phyloP scores from a whole-genome alignment of 2,888 invertebrate species.

The Linnaemya tessellans region DNA sequence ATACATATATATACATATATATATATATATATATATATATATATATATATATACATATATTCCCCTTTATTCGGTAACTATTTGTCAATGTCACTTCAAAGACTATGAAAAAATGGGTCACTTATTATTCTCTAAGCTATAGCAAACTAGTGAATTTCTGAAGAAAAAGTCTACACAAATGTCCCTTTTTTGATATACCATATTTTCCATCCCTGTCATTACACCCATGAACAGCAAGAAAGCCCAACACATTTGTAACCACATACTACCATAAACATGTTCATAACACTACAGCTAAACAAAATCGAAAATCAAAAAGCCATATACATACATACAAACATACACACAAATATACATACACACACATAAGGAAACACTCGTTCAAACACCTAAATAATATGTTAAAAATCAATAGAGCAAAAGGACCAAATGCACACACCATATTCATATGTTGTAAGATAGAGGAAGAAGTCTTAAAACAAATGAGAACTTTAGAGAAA shows the following conservation, averaged over 20 bases:
- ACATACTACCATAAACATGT: neutral
- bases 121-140: no score
- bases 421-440: constrained; percentile 75
- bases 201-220: constrained; percentile 3
- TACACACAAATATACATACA: constrained; percentile 1
- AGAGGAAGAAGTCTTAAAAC: neutral
- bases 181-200: neutral
- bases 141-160: no score
- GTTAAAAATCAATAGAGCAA: constrained; percentile 82
- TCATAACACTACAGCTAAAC: neutral
- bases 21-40: no score
- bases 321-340: neutral
- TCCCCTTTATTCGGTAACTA: no score
- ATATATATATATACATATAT: no score
- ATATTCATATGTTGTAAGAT: neutral
- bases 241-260: constrained; percentile 21
- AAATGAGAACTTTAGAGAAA: constrained; percentile 25
- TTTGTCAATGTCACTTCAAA: no score
- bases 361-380: constrained; percentile 1
- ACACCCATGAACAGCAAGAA: constrained; percentile 28
- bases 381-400: constrained; percentile 67
- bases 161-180: no score
- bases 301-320: constrained; percentile 8
- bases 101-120: no score
- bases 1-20: no score